These are phyloP conservation scores for Noctua comes DNA, from an alignment of 2,888 invertebrate species.

Conservation along the genomic window DNA sequence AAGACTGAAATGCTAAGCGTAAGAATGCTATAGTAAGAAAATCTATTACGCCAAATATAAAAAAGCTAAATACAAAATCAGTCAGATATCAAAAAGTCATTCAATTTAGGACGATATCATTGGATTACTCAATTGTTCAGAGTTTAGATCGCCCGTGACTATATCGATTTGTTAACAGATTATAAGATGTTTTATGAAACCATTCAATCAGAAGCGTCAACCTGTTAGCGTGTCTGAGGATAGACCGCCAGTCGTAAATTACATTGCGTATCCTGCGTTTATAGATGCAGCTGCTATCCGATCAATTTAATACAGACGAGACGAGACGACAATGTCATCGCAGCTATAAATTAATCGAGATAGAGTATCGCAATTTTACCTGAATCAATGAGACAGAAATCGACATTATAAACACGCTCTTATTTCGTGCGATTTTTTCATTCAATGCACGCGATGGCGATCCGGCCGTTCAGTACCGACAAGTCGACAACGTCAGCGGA, in stretches of 20 bases:
- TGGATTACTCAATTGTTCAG: slow-evolving; percentile 17
- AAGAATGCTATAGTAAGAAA: neutral
- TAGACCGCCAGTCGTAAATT: slow-evolving; percentile 30
- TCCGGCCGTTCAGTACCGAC: slow-evolving; percentile 62
- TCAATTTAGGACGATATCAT: neutral
- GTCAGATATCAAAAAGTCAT: slow-evolving; percentile 1
- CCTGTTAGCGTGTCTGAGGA: slow-evolving; percentile 33
- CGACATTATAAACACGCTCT: slow-evolving; percentile 4
- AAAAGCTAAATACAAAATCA: neutral
- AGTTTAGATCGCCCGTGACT: slow-evolving; percentile 3
- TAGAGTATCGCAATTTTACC: neutral
- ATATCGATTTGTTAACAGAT: neutral
- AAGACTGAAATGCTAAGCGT: neutral
- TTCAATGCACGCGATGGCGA: slow-evolving; percentile 41
- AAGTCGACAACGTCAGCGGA: slow-evolving; percentile 69
- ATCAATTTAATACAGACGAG: slow-evolving; percentile 27
- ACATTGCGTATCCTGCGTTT: slow-evolving; percentile 43
- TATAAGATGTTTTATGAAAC: slow-evolving; percentile 17
- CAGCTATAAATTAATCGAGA: slow-evolving; percentile 27
- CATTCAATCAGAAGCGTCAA: slow-evolving; percentile 34
- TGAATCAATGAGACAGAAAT: slow-evolving; percentile 20
- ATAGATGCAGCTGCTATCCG: slow-evolving; percentile 43
- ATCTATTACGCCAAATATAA: too few relatives aligned
- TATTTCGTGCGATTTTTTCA: slow-evolving; percentile 38
- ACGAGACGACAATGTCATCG: slow-evolving; percentile 33